Evolutionary conservation across 2,113 vertebrate genomes (phyloP), one percentile per base, ranked within the genome.

Genomic region (Clupea harengus): DNA sequence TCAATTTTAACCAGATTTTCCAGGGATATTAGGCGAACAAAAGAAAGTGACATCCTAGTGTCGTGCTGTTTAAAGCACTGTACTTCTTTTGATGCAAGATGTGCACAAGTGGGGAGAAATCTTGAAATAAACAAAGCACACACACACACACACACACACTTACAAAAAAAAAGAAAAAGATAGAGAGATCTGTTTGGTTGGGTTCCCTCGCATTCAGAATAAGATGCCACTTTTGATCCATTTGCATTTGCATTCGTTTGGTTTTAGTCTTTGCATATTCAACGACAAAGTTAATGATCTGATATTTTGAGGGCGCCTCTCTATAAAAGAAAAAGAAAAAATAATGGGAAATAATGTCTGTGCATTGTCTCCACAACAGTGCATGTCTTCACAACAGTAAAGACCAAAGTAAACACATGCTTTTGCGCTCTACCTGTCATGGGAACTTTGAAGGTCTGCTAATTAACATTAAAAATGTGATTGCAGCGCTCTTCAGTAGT

Each of bases 1-100:
- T 89, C 89, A 82, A 89, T 92, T 92, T 89, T 93, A 94, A 94
- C 89, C 94, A 95, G 93, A 92, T 94, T 94, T 94, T 93, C 89
- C 91, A 92, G 92, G 92, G 93, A 93, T 94, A 94, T 93, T 91
- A 93, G 90, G 86, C 86, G 88, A 93, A 90, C 93, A 93, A 94
- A 94, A 94, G 91, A 89, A 92, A 57, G 57, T 81, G 84, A 88
- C 91, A 84, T 89, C 86, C 82, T 88, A 52, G 87, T 57, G 84
- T 83, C 89, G 86, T 83, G 54, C 81, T 67, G 78, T 89, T 91
- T 89, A 92, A 89, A 92, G 89, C 91, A 28, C 80, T 85, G 87
- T 89, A 89, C 81, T 88, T 91, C 92, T 92, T 81, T 90, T 92
- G 91, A 93, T 91, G 91, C 81, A 22, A 87, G 92, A 90, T 67